These are phyloP conservation scores for Centropristis striata DNA, from an alignment of 2,113 vertebrate genomes.

Conservation along the genomic window DNA sequence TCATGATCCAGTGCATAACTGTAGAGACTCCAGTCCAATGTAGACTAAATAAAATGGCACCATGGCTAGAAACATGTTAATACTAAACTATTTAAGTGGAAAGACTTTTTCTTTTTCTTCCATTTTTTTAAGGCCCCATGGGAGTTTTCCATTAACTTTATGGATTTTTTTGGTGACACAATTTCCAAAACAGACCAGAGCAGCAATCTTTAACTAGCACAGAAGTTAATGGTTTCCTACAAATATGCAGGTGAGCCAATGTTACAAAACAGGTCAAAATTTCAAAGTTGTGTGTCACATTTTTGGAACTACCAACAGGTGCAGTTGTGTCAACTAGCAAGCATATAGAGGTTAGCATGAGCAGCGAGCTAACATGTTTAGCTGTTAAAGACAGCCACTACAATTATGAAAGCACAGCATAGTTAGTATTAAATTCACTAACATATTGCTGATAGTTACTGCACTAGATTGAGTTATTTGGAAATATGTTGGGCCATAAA, in stretches of 20 bases:
- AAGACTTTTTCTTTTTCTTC: background rate
- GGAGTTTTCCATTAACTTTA: conserved; percentile 56
- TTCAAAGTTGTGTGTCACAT: too few species aligned
- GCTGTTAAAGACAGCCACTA: background rate
- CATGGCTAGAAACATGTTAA: background rate
- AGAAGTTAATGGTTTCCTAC: conserved; percentile 43
- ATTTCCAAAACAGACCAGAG: background rate
- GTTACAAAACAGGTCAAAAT: background rate
- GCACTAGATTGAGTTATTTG: background rate
- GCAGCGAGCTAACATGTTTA: background rate
- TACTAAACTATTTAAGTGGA: conserved; percentile 4
- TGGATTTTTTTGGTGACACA: conserved; percentile 8
- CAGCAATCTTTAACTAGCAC: conserved; percentile 14
- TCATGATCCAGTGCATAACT: background rate
- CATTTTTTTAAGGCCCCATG: background rate
- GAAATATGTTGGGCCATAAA: too few species aligned
- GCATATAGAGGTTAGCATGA: background rate
- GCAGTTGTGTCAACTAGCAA: background rate
- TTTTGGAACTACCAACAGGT: background rate
- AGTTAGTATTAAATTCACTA: background rate
- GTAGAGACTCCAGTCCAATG: background rate
- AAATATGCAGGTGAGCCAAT: background rate
- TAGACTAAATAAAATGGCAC: background rate
- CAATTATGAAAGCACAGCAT: background rate
- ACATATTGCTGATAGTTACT: background rate